Evolutionary conservation across 2,113 vertebrate species (phyloP).

Genomic region (Hemicordylus capensis): DNA sequence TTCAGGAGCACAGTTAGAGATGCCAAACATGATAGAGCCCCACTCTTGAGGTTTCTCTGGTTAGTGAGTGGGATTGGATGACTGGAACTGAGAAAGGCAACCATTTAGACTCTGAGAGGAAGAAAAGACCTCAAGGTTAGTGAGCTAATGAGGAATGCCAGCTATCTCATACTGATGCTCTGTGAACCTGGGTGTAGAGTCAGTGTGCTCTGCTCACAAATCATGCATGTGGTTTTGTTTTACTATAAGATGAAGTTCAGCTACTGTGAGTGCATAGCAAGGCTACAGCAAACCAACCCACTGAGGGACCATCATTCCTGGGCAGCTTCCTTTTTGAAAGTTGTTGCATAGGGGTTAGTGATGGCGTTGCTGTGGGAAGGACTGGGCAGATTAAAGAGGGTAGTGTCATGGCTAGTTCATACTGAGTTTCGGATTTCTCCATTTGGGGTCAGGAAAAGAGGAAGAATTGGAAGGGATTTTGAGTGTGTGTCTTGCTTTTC

Average conservation of each 20-base stretch:
- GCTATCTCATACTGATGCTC: not conserved
- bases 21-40: not conserved
- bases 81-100: not conserved
- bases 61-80: not conserved
- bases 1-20: not conserved
- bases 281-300: not conserved
- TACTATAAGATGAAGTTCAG: not conserved
- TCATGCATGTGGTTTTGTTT: not conserved
- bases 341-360: not conserved
- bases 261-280: too few species aligned
- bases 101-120: not conserved
- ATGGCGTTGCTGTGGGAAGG: not conserved
- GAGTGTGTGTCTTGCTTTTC: not conserved
- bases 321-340: not conserved
- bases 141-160: not conserved
- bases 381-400: not conserved
- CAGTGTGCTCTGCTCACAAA: not conserved
- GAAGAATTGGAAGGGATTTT: not conserved
- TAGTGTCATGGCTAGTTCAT: not conserved
- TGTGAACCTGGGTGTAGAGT: not conserved
- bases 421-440: not conserved
- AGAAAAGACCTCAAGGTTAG: not conserved
- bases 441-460: not conserved
- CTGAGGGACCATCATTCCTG: not conserved
- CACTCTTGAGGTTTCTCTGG: not conserved